Base-by-base conservation (phyloP, 2,113 vertebrate species). In the Colinus virginianus region DNA sequence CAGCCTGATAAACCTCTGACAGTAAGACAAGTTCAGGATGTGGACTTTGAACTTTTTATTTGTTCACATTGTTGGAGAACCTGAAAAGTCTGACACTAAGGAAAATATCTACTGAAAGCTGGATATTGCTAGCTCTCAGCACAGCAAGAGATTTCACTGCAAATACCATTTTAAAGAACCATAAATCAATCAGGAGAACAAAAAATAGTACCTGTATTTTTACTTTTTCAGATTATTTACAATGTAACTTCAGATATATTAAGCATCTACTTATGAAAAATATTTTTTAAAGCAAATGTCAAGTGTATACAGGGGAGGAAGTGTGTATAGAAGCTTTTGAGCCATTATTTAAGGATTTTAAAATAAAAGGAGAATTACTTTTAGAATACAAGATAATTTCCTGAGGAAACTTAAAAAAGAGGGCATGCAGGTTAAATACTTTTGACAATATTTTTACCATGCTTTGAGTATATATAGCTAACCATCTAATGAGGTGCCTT, bases 281-380 rank as follows among this genome's bases (percentile, higher is more conserved):
- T 34, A 45, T 43, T 40, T 70, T 70, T 76, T 43, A 74, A 43
- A 11, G 84, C 72, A 87, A 86, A 80, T 2, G 1, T 8, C 18
- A 22, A 53, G 7, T 22, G 11, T 4, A 77, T 48, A 55, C 78
- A 86, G 25, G 5, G 15, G 8, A 18, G 58, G 10, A 62, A 59
- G 42, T 21, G 1, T 1, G 58, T 46, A 34, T 5, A 59, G 84
- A 49, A 78, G 13, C 2, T 43, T 70, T 71, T 77, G 30, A 64
- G 19, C 28, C 91, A 22, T 75, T 87, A 78, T 53, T 79, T 76
- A 81, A 59, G 25, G 43, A 84, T 69, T n/a, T 13, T 82, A 66
- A 91, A 85, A 87, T 78, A 94, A 87, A 78, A 43, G 8, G 40
- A 49, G 46, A 76, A 66, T 94, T 90, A 83, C 63, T 67, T 87